phyloP scores from a whole-genome alignment of 2,113 vertebrate genomes.

The Halcyon senegalensis region DNA sequence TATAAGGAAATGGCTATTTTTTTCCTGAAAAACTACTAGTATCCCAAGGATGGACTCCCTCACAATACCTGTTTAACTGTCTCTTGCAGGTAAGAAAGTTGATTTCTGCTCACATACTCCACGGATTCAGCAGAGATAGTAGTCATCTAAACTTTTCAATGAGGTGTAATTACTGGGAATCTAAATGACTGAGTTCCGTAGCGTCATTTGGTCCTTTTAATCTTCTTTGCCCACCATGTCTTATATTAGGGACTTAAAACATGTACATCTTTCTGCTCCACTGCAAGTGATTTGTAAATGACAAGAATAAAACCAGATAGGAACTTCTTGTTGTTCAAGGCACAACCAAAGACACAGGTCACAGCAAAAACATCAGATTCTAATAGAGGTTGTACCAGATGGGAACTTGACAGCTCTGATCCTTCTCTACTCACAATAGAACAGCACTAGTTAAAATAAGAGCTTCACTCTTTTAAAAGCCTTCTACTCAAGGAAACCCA shows the following conservation, averaged over 20 bases:
- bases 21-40: not conserved
- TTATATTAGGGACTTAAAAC: not conserved
- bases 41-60: not conserved
- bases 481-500: not conserved
- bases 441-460: not conserved
- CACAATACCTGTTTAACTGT: not conserved
- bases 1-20: not conserved
- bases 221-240: slow-evolving; percentile 12
- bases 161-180: not conserved
- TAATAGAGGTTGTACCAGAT: not conserved
- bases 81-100: not conserved
- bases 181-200: not conserved
- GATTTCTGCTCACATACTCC: not conserved
- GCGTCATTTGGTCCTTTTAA: slow-evolving; percentile 11
- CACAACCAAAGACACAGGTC: not conserved
- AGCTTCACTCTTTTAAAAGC: not conserved
- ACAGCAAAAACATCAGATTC: not conserved
- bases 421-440: not conserved
- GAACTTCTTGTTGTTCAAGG: not conserved
- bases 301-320: not conserved
- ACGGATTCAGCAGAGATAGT: not conserved
- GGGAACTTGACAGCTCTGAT: not conserved
- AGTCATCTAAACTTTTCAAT: slow-evolving; percentile 1
- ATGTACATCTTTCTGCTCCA: not conserved
- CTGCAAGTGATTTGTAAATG: not conserved